phyloP scores from a whole-genome alignment of 1,140 invertebrate genomes.

The Caerostris extrusa region DNA sequence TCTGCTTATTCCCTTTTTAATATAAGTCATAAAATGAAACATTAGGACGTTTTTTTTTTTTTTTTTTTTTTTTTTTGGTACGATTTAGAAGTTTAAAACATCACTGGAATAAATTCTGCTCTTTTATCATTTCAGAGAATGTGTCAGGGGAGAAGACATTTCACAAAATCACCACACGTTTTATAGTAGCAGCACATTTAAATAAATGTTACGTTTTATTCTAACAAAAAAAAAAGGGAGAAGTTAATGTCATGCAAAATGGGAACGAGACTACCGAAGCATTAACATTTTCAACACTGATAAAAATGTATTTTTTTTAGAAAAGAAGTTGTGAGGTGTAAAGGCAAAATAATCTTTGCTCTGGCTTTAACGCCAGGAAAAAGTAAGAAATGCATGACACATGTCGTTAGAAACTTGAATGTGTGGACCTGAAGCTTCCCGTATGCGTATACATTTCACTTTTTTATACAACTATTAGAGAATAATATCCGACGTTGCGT shows the following conservation, averaged over 20 bases:
- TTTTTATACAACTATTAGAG: no score
- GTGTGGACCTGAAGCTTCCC: background rate
- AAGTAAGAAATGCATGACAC: background rate
- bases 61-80: no score
- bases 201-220: constrained; percentile 8
- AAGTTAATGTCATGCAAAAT: constrained; percentile 1
- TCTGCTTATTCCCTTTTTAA: no score
- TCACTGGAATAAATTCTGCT: background rate
- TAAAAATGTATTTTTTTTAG: background rate
- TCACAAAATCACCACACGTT: background rate
- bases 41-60: no score
- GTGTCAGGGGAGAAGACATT: background rate
- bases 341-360: background rate
- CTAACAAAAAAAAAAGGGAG: background rate
- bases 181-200: background rate
- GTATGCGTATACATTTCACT: no score
- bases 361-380: background rate
- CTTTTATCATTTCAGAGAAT: background rate
- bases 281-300: background rate
- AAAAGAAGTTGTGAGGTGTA: background rate
- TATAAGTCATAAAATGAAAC: no score
- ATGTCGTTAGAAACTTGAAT: constrained; percentile 1
- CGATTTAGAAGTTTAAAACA: background rate
- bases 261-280: background rate
- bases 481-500: no score